These are phyloP conservation scores for Macrotrachela quadricornifera DNA, from an alignment of 1,140 invertebrate genomes.

Conservation along the genomic window DNA sequence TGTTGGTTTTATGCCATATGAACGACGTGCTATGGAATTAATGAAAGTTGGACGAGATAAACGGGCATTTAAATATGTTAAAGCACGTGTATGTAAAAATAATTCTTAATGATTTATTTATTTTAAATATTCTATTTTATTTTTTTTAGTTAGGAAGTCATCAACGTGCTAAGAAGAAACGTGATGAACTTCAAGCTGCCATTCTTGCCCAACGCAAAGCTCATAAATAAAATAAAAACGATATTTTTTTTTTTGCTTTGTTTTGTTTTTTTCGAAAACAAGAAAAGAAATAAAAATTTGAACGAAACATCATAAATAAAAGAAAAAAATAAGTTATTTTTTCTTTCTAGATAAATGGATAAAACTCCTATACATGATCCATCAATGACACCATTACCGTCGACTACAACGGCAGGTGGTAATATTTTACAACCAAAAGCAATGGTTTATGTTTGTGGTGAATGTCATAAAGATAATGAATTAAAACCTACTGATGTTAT, in stretches of 20 bases:
- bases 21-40: conserved; percentile 95
- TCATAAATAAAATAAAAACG: no score
- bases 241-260: no score
- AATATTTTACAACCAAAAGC: background rate
- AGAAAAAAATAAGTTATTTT: no score
- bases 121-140: conserved; percentile 5
- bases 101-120: background rate
- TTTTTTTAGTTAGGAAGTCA: conserved; percentile 57
- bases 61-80: conserved; percentile 90
- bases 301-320: no score
- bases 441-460: conserved; percentile 9
- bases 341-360: no score
- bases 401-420: no score
- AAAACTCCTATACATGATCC: no score
- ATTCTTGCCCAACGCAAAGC: no score
- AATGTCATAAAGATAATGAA: conserved; percentile 52
- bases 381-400: no score
- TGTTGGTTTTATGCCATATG: conserved; percentile 89
- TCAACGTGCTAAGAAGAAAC: conserved; percentile 88
- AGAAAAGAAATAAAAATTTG: no score
- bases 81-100: conserved; percentile 50
- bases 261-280: no score
- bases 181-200: conserved; percentile 60
- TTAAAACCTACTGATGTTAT: conserved; percentile 83
- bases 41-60: conserved; percentile 79